Evolutionary conservation across 1,140 invertebrate genomes (phyloP), one percentile per base, ranked within the genome.

Genomic region (Drosophila nikananu): DNA sequence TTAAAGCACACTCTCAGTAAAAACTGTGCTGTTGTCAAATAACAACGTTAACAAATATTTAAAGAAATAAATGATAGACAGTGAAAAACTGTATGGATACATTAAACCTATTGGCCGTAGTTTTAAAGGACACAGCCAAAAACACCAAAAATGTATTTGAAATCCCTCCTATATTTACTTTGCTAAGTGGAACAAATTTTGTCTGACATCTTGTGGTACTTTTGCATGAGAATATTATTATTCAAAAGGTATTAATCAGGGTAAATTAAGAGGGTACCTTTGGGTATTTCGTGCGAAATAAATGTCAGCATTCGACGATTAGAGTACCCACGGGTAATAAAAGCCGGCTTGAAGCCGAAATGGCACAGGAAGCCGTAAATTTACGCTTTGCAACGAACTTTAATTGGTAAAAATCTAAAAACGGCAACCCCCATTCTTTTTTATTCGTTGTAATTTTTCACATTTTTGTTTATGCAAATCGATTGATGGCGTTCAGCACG

Each of bases 181-280:
- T 15, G 13, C 35, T 37, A 37, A 37, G 12, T 37, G 13, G 13
- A 37, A 37, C 9, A n/a, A 70, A 80, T 67, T 67, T 81, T 67
- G 65, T 25, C 58, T 67, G 54, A 62, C 64, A 66, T 68, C 79
- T 68, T 58, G 80, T 65, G 48, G 44, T 49, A 55, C 46, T 72
- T 67, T 83, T 80, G 76, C 80, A 80, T 77, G 80, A 71, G 62
- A 79, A 83, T 68, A 72, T 83, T 83, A 82, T 79, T 83, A 67
- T 72, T 64, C 63, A 44, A 79, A 75, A 75, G 25, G 57, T 55
- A 71, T 75, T 76, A 76, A 64, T 46, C 51, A 42, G 42, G 41
- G 32, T 30, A 32, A 35, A 32, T 32, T 21, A 4, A 5, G 25
- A 13, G 23, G 9, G 17, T 7, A 17, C 10, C 12, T 27, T 39